phyloP scores from a whole-genome alignment of 2,888 invertebrate genomes.

The Creontiades dilutus region DNA sequence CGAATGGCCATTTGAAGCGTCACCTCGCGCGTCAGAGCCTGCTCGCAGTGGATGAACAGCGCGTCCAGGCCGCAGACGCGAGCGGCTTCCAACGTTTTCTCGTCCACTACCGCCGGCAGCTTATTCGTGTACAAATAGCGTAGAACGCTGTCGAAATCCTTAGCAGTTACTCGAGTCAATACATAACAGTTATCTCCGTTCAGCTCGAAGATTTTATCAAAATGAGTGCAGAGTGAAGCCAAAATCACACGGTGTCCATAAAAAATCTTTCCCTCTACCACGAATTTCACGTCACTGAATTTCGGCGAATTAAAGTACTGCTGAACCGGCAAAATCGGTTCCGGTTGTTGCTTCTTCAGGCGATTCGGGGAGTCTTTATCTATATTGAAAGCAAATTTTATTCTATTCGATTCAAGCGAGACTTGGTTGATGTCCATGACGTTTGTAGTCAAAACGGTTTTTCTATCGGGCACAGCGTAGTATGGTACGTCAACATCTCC shows the following conservation, averaged over 20 bases:
- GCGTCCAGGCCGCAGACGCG: not conserved
- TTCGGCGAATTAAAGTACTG: not conserved
- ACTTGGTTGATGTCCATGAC: not conserved
- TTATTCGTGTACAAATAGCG: slow-evolving; percentile 9
- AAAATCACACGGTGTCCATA: not conserved
- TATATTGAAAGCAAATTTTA: not conserved
- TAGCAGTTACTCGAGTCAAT: not conserved
- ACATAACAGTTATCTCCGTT: not conserved
- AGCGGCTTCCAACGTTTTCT: not conserved
- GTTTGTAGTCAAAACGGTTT: not conserved
- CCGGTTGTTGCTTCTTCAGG: not conserved
- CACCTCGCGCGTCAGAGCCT: not conserved
- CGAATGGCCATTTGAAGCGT: not conserved
- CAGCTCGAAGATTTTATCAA: not conserved
- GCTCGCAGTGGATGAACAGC: not conserved
- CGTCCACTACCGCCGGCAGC: not conserved
- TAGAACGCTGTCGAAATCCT: not conserved
- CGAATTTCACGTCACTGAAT: slow-evolving; percentile 3
- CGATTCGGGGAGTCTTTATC: not conserved
- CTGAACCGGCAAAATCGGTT: not conserved
- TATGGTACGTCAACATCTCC: not conserved
- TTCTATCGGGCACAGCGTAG: not conserved
- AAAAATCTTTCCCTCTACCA: not conserved
- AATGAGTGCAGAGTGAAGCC: slow-evolving; percentile 5
- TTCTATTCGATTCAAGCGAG: not conserved